These are phyloP conservation scores for Antedon mediterranea DNA, from an alignment of 53 echinoderm and acorn worm genomes.

Conservation along the genomic window DNA sequence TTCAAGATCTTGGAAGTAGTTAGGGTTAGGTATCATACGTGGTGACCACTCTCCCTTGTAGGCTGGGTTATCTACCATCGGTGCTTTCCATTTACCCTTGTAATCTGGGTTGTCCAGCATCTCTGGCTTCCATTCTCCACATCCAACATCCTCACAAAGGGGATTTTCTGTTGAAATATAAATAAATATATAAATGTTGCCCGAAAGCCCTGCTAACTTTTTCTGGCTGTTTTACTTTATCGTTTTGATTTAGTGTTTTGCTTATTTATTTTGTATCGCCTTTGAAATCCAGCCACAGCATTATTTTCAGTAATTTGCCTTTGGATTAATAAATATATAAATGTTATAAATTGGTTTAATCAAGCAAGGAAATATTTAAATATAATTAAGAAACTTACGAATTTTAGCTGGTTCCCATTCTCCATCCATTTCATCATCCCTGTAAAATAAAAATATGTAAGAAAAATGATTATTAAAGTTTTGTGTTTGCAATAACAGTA, in stretches of 20 bases:
- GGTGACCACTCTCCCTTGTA: conserved; percentile 90
- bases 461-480: not conserved
- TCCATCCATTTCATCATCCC: conserved; percentile 98
- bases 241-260: no score
- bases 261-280: no score
- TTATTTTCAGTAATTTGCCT: no score
- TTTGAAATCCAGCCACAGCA: no score
- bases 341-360: no score
- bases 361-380: no score
- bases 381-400: no score
- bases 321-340: no score
- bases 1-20: conserved; percentile 86
- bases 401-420: conserved; percentile 96
- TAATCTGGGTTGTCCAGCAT: conserved; percentile 70
- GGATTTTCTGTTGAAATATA: conserved; percentile 45
- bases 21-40: conserved; percentile 60
- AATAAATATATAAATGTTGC: no score
- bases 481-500: no score
- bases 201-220: no score
- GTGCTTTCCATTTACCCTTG: conserved; percentile 91
- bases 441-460: conserved; percentile 30
- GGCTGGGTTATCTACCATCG: conserved; percentile 71
- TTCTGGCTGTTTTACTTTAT: no score
- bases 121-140: conserved; percentile 68
- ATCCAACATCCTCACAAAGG: conserved; percentile 72